Evolutionary conservation across 64 coral and sea anemone genomes (phyloP), one percentile per base, ranked within the genome.

Genomic region (Cladopsammia gracilis): DNA sequence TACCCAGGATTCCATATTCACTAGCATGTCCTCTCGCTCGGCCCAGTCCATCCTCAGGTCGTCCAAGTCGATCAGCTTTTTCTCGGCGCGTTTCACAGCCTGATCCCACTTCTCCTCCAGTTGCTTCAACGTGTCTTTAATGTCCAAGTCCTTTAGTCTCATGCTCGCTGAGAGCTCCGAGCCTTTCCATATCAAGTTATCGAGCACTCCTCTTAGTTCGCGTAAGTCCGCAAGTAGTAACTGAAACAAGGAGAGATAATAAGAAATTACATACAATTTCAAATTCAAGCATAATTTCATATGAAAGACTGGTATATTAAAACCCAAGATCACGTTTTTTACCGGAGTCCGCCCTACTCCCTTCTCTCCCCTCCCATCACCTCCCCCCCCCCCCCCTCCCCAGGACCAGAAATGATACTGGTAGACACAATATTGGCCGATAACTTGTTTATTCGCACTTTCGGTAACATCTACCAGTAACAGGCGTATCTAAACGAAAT

Each of bases 161-260:
- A 94, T 92, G 73, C 92, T 94, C 22, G 92, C 92, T 20, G 96
- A 89, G 4, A 98, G 88, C 77, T 98, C 90, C 22, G 96, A 98
- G 70, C 96, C 96, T 83, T 94, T 98, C 96, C 96, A 98, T 25
- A 98, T 98, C 71, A 98, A 90, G 76, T 94, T 98, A 60, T 98
- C 91, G 18, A 98, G 45, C 9, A 91, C 77, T 22, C 93, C 96
- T 52, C 96, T 73, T 22, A 98, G 68, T 43, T 98, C 92, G 14
- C 93, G 88, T 56, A 98, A 77, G 52, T 98, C 83, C 6, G 57
- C 88, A 53, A 98, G 91, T 48, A 98, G 42, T 48, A 94, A 14
- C 96, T 98, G 23, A 58, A 83, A 87, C 23, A 81, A 48, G 64
- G 3, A 22, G 49, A 34, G 58, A 19, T 25, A 60, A 34, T 20